Percentiles rank a stretch among this genome's conserved stretches.
Evolutionary conservation across 2,797 vertebrate genomes (phyloP).

Genomic region (Esox lucius): DNA sequence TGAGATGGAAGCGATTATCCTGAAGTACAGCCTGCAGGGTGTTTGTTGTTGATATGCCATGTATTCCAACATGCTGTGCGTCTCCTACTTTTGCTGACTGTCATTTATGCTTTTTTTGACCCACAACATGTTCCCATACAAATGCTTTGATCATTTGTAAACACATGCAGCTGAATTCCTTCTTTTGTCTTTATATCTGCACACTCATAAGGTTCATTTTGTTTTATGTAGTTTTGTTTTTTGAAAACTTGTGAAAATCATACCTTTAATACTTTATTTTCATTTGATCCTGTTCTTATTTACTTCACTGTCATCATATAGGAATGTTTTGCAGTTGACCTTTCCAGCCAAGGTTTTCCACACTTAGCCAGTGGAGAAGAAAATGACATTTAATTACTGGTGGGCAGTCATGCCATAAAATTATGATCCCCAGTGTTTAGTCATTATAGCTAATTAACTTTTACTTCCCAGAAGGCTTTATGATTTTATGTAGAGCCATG

Average conservation of each 20-base stretch:
- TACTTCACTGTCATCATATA: slow-evolving; percentile 20
- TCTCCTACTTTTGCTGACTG: background rate
- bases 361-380: slow-evolving; percentile 37
- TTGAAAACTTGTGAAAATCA: background rate
- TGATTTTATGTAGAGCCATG: background rate
- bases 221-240: background rate
- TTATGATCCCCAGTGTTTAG: background rate
- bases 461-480: slow-evolving; percentile 2
- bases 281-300: slow-evolving; percentile 14
- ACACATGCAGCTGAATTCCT: background rate
- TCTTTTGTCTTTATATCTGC: background rate
- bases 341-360: slow-evolving; percentile 48
- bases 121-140: background rate
- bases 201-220: background rate
- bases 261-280: background rate
- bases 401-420: background rate
- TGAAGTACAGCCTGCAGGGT: slow-evolving; percentile 19
- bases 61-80: background rate
- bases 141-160: background rate
- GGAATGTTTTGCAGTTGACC: slow-evolving; percentile 36
- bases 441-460: background rate
- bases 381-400: slow-evolving; percentile 7
- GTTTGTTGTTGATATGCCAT: slow-evolving; percentile 1
- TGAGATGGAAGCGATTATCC: slow-evolving; percentile 11
- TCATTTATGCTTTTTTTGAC: background rate